Evolutionary conservation across 2,888 invertebrate species (phyloP).

Genomic region (Zootermopsis nevadensis): DNA sequence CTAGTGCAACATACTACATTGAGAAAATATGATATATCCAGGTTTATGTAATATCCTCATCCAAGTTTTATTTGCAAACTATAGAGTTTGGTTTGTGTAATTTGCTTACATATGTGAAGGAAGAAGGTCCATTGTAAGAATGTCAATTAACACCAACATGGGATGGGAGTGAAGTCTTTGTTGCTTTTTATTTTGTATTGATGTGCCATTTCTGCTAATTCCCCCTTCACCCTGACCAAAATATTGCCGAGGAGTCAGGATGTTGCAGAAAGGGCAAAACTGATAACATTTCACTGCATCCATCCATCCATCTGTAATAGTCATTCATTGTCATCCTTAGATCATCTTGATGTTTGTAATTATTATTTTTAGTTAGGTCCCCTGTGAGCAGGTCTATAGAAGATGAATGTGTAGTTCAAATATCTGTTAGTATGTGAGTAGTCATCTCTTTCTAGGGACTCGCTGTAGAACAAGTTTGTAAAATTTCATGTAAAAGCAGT

Average conservation of each 20-base stretch:
- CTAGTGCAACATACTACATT: neutral
- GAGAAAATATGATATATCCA: neutral
- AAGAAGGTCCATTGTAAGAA: neutral
- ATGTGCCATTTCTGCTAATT: conserved; percentile 13
- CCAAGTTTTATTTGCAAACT: too few relatives aligned
- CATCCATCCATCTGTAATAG: neutral
- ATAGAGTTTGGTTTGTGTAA: too few relatives aligned
- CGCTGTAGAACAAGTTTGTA: conserved; percentile 14
- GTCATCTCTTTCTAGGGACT: conserved; percentile 13
- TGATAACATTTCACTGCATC: neutral
- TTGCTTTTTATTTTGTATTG: neutral
- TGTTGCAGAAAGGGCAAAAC: conserved; percentile 12
- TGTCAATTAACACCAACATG: conserved; percentile 14
- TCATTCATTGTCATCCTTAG: neutral
- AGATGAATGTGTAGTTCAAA: neutral
- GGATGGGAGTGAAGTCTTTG: conserved; percentile 3
- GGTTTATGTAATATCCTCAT: neutral
- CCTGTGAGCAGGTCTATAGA: neutral
- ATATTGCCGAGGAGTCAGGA: neutral
- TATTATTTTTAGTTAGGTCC: conserved; percentile 13
- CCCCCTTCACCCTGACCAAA: neutral
- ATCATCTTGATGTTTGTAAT: conserved; percentile 13
- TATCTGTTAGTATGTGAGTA: conserved; percentile 6
- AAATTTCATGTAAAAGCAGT: neutral
- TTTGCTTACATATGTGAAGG: too few relatives aligned